Evolutionary conservation across 2,888 invertebrate genomes (phyloP), one percentile per base, ranked within the genome.

Genomic region (Pteria penguin): DNA sequence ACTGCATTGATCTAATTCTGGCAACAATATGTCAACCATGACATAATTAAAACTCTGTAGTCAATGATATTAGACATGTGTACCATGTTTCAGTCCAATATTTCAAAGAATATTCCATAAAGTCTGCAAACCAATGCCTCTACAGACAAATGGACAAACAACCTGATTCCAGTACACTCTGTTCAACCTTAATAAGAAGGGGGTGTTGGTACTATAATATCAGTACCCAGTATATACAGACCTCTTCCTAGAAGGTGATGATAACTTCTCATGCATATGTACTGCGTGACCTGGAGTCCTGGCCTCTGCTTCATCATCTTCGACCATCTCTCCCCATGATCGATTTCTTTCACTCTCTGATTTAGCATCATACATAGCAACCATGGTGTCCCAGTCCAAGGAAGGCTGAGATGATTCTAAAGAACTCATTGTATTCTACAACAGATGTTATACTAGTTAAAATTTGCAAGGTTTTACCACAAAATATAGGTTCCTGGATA

Each of bases 231-330:
- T 22, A 27, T 4, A 22, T 8, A n/a, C 27, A 18, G 67, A 96
- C 54, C 96, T 94, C 71, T 96, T 94, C n/a, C 97, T 94, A 0
- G 97, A 96, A 0, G 98, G 98, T 62, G 97, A 97, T 0, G 97
- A 97, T 0, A 99, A 93, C 90, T 98, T 98, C 84, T 97, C 97
- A 92, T 98, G 98, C 60, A 98, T 93, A 84, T 98, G 97, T 76
- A 97, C 95, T 0, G 97, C 97, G 70, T 98, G 94, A 68, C 97
- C 98, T 0, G 98, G 98, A 91, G 97, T 96, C n/a, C 98, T 94
- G 4, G 83, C 79, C 63, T 88, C 88, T 14, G 85, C 85, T 63
- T 90, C 90, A 26, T 87, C 86, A 32, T 90, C 90, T 11, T 87
- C 86, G 27, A 96, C 95, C 22, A 97, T 93, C 83, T 97, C 97